Evolutionary conservation across 2,888 invertebrate species (phyloP), one percentile per base, ranked within the genome.

Genomic region (Sipha maydis): DNA sequence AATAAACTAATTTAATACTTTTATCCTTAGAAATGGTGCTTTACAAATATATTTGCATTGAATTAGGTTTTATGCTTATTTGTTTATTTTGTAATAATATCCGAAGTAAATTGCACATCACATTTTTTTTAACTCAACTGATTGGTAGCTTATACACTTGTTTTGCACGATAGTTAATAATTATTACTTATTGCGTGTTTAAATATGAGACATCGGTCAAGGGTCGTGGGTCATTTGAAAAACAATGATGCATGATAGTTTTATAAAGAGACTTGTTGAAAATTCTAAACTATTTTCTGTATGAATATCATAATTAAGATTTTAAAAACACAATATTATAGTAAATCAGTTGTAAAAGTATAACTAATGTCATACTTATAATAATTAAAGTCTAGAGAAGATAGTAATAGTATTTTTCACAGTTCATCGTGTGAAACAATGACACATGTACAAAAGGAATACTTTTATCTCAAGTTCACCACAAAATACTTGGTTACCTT

Each of bases 71-170:
- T 67, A 67, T 2, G 80, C 61, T 41, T 41, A 41, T 80, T 48
- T 80, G 80, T 67, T 21, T 38, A 67, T 80, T 80, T 80, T 80
- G 67, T 28, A 80, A 80, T 67, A 79, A 67, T 67, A 67, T 8
- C 67, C 67, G 56, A 11, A 17, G n/a, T 31, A 56, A 34, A 54
- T 25, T 73, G 28, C 14, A 67, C 34, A 79, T 79, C 21, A 56
- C 17, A 31, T 56, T 34, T 79, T 79, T 79, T 17, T n/a, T 48
- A 48, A 48, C 11, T 34, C 19, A 56, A 34, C 54, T 31, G 19
- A 3, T 17, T 31, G 54, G 21, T 78, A 21, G 54, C 61, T 61
- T 61, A 48, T 48, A 34, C 38, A 38, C 8, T 80, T n/a, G 67
- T 80, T 67, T 41, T 38, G 17, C 61, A 79, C n/a, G 79, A 69